phyloP scores from a whole-genome alignment of 2,888 invertebrate genomes.

The Lasius platythorax region DNA sequence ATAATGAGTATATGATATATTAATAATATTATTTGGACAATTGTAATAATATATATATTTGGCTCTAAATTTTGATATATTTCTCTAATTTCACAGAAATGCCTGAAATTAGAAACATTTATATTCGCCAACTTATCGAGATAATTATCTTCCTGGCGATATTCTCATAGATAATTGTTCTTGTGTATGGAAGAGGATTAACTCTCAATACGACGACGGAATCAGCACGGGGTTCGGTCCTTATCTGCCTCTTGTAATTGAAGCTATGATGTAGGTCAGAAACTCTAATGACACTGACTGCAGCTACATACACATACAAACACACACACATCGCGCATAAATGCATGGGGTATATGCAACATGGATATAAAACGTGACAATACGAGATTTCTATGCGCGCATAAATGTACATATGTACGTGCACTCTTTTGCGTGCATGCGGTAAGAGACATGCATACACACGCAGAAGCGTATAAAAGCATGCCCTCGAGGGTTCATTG shows the following conservation, averaged over 20 bases:
- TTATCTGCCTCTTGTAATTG: conserved; percentile 60
- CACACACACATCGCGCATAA: background rate
- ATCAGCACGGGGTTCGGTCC: conserved; percentile 46
- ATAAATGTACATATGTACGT: conserved; percentile 16
- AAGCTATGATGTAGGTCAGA: conserved; percentile 63
- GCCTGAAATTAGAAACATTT: background rate
- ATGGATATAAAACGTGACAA: conserved; percentile 10
- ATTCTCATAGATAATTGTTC: conserved; percentile 27
- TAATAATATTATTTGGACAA: too few species aligned
- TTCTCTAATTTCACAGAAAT: conserved; percentile 14
- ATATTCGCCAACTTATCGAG: conserved; percentile 12
- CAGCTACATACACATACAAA: conserved; percentile 23
- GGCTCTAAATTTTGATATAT: background rate
- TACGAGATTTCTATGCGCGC: background rate
- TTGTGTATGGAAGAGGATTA: conserved; percentile 56
- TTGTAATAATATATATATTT: background rate
- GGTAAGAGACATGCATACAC: background rate
- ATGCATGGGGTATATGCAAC: background rate
- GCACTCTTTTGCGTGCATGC: conserved; percentile 20
- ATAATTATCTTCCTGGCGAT: conserved; percentile 48
- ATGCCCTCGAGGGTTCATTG: conserved; percentile 68
- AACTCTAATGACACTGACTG: conserved; percentile 40
- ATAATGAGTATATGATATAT: background rate
- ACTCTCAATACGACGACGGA: conserved; percentile 56
- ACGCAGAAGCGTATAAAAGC: background rate